Conservation (phyloP, 2,888 invertebrate species). For the Idaea aversata region DNA sequence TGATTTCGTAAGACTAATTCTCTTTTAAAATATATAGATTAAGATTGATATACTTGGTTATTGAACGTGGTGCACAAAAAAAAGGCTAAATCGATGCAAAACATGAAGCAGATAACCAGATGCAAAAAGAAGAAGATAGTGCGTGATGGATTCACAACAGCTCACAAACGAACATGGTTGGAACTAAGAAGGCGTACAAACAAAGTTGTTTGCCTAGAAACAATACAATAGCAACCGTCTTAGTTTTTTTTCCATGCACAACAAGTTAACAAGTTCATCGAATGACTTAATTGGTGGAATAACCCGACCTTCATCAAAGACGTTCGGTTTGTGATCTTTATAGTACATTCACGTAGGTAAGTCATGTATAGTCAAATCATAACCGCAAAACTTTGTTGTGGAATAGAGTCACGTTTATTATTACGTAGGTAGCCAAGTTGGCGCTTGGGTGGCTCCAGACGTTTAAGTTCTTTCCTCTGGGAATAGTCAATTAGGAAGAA, state of each 20-base stretch:
- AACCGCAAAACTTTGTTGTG: conserved; percentile 4
- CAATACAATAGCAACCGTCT: neutral
- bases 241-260: neutral
- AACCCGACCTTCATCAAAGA: neutral
- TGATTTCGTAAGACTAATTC: no score
- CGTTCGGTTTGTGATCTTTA: neutral
- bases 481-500: no score
- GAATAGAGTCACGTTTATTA: neutral
- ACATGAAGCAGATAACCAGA: no score
- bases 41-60: no score
- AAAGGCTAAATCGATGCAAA: neutral
- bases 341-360: neutral
- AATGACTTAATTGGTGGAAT: neutral
- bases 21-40: no score
- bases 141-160: neutral
- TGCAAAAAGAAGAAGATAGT: neutral
- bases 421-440: neutral
- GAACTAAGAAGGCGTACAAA: neutral
- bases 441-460: neutral
- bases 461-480: no score
- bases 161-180: neutral
- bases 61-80: no score
- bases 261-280: neutral
- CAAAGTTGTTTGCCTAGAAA: neutral
- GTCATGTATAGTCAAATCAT: neutral